Percentiles rank a stretch among this genome's conserved stretches.
phyloP scores from a whole-genome alignment of 2,113 vertebrate genomes.

The Tragulus kanchil region DNA sequence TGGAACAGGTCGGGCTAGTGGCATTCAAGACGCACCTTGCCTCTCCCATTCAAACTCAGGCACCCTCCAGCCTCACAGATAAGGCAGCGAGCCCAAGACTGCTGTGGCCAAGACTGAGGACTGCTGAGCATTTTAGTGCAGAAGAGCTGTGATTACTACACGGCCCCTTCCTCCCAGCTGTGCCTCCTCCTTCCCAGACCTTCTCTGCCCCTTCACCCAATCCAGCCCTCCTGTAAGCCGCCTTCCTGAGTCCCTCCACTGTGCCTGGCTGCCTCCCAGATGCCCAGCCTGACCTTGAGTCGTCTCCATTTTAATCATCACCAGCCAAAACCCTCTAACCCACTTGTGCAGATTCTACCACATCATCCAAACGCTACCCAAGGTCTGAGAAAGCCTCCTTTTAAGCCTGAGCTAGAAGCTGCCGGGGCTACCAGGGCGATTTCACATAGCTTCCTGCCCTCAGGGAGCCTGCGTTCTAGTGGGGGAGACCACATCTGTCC shows the following conservation, averaged over 20 bases:
- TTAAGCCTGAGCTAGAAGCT: conserved; percentile 2
- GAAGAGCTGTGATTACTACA: background rate
- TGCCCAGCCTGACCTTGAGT: background rate
- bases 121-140: background rate
- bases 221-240: background rate
- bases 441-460: background rate
- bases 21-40: background rate
- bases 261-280: conserved; percentile 55
- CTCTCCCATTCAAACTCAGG: background rate
- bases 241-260: conserved; percentile 44
- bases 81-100: background rate
- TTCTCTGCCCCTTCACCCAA: conserved; percentile 52
- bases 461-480: background rate
- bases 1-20: background rate
- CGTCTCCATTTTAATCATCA: background rate
- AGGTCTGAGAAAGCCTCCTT: background rate
- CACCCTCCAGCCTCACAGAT: background rate
- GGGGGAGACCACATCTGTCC: background rate
- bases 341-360: conserved; percentile 42
- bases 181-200: background rate
- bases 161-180: background rate
- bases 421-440: background rate
- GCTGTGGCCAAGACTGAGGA: background rate
- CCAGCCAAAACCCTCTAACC: conserved; percentile 46
- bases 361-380: background rate